Evolutionary conservation across 2,888 invertebrate genomes (phyloP).

Genomic region (Priocnemis perturbator): DNA sequence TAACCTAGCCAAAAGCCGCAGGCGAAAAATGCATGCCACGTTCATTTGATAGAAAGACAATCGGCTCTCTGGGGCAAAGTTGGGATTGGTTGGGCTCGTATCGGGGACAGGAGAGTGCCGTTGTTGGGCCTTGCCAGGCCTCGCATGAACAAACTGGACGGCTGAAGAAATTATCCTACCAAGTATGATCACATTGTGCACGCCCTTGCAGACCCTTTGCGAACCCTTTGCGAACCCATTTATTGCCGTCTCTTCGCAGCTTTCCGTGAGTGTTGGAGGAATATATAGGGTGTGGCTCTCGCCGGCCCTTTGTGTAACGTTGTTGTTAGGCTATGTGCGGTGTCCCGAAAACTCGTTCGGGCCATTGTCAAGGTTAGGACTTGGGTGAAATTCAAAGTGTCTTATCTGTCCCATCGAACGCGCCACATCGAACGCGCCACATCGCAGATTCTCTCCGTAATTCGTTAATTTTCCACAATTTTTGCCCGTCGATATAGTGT

Average conservation of each 20-base stretch:
- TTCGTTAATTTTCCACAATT: conserved; percentile 5
- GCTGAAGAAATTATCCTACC: conserved; percentile 47
- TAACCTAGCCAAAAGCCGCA: conserved; percentile 46
- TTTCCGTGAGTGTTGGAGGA: conserved; percentile 11
- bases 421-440: conserved; percentile 9
- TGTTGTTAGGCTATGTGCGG: conserved; percentile 50
- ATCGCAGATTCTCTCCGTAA: not conserved
- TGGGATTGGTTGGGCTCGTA: conserved; percentile 35
- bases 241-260: conserved; percentile 16
- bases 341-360: conserved; percentile 29
- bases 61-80: conserved; percentile 33
- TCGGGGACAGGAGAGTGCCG: conserved; percentile 16
- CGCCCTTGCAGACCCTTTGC: conserved; percentile 18
- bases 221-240: conserved; percentile 17
- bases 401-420: no score
- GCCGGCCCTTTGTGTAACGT: conserved; percentile 41
- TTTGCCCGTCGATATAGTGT: not conserved
- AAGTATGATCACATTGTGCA: conserved; percentile 55
- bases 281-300: conserved; percentile 56
- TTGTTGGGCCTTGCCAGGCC: conserved; percentile 34
- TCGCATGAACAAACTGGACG: conserved; percentile 39
- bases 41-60: conserved; percentile 62
- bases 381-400: conserved; percentile 20
- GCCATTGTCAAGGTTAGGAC: conserved; percentile 51
- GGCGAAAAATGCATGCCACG: conserved; percentile 60